A percentile compares a stretch with the other conserved stretches of the same genome.
Evolutionary conservation across 2,113 vertebrate genomes (phyloP).

Genomic region (Laticauda laticaudata): DNA sequence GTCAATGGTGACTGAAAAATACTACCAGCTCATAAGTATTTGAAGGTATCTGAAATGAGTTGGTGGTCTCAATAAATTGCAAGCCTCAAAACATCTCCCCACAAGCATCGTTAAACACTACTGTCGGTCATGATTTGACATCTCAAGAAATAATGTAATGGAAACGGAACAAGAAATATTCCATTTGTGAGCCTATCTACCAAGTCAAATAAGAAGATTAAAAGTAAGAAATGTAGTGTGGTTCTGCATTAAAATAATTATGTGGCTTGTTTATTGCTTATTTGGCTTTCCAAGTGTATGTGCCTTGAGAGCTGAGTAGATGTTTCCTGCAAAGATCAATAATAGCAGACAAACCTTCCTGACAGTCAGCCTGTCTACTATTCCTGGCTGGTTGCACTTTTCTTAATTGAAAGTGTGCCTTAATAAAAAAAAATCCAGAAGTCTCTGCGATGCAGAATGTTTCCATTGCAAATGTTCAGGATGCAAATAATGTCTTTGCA

Average conservation of each 20-base stretch:
- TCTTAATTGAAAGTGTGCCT: neutral
- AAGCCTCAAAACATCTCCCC: constrained; percentile 4
- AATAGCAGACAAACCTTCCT: neutral
- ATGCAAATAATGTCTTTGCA: neutral
- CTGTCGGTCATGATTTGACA: too few relatives aligned
- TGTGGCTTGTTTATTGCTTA: neutral
- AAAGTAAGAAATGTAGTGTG: neutral
- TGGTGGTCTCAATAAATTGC: constrained; percentile 30
- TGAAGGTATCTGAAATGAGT: constrained; percentile 30
- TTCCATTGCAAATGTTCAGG: neutral
- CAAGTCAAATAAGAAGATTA: neutral
- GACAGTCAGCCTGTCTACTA: neutral
- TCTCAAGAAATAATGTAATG: neutral
- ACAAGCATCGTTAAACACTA: neutral
- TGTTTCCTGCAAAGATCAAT: neutral
- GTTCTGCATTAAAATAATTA: neutral
- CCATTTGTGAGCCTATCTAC: neutral
- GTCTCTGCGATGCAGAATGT: neutral
- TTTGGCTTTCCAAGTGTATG: neutral
- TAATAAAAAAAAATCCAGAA: neutral
- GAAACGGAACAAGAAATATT: neutral
- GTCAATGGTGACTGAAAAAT: constrained; percentile 35
- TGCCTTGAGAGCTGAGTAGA: neutral
- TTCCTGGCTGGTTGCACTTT: too few relatives aligned
- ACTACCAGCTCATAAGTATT: constrained; percentile 26